phyloP scores from a whole-genome alignment of 2,888 invertebrate species.

The Mechanitis mazaeus region DNA sequence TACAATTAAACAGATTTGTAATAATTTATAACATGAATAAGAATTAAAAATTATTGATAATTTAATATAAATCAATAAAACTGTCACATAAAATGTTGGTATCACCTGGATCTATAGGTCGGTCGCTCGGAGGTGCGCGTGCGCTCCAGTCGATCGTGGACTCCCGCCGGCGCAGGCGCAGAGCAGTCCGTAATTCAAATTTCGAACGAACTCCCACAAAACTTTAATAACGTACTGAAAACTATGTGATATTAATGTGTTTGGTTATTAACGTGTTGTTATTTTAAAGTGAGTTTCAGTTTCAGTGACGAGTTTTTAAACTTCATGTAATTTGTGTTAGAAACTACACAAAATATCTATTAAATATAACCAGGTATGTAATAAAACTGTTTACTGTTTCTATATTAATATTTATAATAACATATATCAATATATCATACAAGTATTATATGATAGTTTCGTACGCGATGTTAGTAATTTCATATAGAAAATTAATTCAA shows the following conservation, averaged over 20 bases:
- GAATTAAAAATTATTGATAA: not conserved
- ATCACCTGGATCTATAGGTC: constrained; percentile 45
- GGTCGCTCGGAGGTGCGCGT: constrained; percentile 57
- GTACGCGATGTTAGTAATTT: not conserved
- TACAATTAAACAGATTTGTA: no score
- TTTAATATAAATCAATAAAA: constrained; percentile 3
- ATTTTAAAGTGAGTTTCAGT: constrained; percentile 37
- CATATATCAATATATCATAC: no score
- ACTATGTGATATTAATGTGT: constrained; percentile 13
- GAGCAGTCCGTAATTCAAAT: constrained; percentile 44
- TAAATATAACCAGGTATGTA: no score
- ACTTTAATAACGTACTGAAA: constrained; percentile 11
- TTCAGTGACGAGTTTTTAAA: constrained; percentile 60
- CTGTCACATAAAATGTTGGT: constrained; percentile 43
- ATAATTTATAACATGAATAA: no score
- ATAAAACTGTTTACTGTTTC: no score
- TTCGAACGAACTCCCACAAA: constrained; percentile 20
- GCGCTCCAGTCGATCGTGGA: constrained; percentile 68
- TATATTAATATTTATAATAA: no score
- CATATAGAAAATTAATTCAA: constrained; percentile 36
- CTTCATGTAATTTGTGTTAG: constrained; percentile 36
- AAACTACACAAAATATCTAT: no score
- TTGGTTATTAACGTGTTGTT: constrained; percentile 13
- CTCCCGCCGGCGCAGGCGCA: constrained; percentile 50
- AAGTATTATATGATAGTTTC: not conserved